Percentiles rank a stretch among this genome's conserved stretches.
Conservation (phyloP, 2,888 invertebrate genomes). For the Agriopis leucophaearia region DNA sequence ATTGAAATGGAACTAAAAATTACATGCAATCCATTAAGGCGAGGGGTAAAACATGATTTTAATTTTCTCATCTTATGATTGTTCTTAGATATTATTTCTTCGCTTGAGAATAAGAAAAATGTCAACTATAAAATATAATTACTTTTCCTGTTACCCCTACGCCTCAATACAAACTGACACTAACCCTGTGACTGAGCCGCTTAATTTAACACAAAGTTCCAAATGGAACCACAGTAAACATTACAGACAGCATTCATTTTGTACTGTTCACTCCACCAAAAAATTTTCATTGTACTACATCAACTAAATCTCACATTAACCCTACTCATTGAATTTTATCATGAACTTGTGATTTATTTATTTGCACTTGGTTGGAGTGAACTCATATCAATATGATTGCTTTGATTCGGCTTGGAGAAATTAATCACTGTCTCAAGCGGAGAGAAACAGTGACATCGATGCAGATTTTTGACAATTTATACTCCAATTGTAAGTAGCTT, state of each 20-base stretch:
- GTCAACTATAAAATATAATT: slow-evolving; percentile 61
- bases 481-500: slow-evolving; percentile 57
- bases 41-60: slow-evolving; percentile 46
- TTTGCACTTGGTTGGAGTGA: slow-evolving; percentile 48
- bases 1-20: slow-evolving; percentile 43
- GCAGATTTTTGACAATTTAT: slow-evolving; percentile 61
- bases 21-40: slow-evolving; percentile 48
- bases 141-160: slow-evolving; percentile 51
- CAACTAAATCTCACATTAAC: slow-evolving; percentile 44
- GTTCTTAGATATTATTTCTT: slow-evolving; percentile 42
- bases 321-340: slow-evolving; percentile 48
- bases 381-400: slow-evolving; percentile 59
- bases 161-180: slow-evolving; percentile 43
- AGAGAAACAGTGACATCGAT: slow-evolving; percentile 70
- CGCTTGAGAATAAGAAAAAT: slow-evolving; percentile 54
- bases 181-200: slow-evolving; percentile 65
- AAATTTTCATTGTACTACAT: slow-evolving; percentile 37
- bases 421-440: slow-evolving; percentile 76
- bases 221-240: slow-evolving; percentile 32
- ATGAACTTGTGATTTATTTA: slow-evolving; percentile 49
- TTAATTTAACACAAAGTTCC: slow-evolving; percentile 51
- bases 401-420: slow-evolving; percentile 68
- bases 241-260: slow-evolving; percentile 38
- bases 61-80: slow-evolving; percentile 30
- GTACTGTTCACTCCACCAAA: slow-evolving; percentile 38